phyloP scores from a whole-genome alignment of 2,797 vertebrate genomes.

The Staurois parvus region DNA sequence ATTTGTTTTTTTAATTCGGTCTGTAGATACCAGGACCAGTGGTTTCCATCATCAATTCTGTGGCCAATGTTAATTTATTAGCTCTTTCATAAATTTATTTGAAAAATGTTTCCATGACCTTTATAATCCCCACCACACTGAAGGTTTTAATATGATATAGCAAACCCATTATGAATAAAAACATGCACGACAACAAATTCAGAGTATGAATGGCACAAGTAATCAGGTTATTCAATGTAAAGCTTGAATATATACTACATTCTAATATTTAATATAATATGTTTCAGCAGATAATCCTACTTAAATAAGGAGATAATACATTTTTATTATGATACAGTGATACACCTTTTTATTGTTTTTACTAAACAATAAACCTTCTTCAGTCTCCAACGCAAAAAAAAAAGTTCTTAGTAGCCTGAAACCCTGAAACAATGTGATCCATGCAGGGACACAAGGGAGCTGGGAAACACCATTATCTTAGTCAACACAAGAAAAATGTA shows the following conservation, averaged over 20 bases:
- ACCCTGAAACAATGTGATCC: no score
- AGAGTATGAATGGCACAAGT: neutral
- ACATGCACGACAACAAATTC: neutral
- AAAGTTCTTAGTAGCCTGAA: no score
- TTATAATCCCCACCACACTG: neutral
- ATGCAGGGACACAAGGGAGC: no score
- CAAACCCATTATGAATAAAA: neutral
- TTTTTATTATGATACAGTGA: no score
- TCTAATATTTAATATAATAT: neutral
- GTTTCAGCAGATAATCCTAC: no score
- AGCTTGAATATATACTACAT: neutral
- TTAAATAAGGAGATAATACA: no score
- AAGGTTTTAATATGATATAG: neutral
- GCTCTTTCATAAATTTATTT: neutral
- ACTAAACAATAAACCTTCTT: no score
- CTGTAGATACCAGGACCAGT: neutral
- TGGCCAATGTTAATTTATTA: neutral
- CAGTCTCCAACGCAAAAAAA: no score
- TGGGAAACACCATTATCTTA: no score
- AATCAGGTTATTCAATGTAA: neutral
- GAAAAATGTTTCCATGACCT: conserved; percentile 8
- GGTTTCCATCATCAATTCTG: neutral
- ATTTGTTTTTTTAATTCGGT: no score
- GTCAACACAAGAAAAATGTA: no score
- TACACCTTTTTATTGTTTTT: no score